These are phyloP conservation scores for Melieria picta DNA, from an alignment of 2,888 invertebrate genomes.

Conservation along the genomic window DNA sequence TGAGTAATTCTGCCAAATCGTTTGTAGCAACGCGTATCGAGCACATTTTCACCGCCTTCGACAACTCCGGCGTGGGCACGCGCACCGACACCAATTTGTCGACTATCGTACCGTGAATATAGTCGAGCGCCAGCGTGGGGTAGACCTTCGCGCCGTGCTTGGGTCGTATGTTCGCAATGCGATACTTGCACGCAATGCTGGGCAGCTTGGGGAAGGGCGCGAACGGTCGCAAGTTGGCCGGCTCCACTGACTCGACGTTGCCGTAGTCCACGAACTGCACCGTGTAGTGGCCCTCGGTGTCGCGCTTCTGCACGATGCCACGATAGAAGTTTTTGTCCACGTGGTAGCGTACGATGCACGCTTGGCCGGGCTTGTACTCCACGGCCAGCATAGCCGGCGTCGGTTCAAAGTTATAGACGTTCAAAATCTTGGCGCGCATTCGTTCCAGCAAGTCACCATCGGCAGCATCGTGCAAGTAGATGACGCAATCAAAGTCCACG, in stretches of 20 bases:
- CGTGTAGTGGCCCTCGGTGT: constrained; percentile 58
- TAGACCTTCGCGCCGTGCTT: constrained; percentile 63
- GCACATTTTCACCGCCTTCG: constrained; percentile 51
- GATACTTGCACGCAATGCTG: constrained; percentile 73
- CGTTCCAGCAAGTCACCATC: constrained; percentile 64
- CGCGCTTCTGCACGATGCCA: constrained; percentile 73
- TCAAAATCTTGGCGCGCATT: constrained; percentile 68
- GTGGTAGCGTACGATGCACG: constrained; percentile 73
- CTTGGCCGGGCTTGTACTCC: constrained; percentile 43
- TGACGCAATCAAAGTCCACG: constrained; percentile 70
- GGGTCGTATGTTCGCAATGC: constrained; percentile 69
- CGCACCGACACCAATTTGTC: constrained; percentile 70
- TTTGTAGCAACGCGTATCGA: constrained; percentile 49
- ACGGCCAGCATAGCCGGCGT: constrained; percentile 58
- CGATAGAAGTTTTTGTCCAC: constrained; percentile 77
- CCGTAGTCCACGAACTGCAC: constrained; percentile 87
- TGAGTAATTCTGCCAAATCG: constrained; percentile 53
- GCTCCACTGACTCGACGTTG: constrained; percentile 74
- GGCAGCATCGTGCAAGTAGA: constrained; percentile 62
- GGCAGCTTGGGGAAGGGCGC: constrained; percentile 75
- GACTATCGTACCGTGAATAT: constrained; percentile 71
- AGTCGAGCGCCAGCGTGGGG: constrained; percentile 70
- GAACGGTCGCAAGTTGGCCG: constrained; percentile 71
- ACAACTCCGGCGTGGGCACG: constrained; percentile 52
- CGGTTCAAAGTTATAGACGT: constrained; percentile 26